Percentiles rank a stretch among this genome's conserved stretches.
Evolutionary conservation across 92 coral and sea anemone genomes (phyloP).

Genomic region (Muricea muricata): DNA sequence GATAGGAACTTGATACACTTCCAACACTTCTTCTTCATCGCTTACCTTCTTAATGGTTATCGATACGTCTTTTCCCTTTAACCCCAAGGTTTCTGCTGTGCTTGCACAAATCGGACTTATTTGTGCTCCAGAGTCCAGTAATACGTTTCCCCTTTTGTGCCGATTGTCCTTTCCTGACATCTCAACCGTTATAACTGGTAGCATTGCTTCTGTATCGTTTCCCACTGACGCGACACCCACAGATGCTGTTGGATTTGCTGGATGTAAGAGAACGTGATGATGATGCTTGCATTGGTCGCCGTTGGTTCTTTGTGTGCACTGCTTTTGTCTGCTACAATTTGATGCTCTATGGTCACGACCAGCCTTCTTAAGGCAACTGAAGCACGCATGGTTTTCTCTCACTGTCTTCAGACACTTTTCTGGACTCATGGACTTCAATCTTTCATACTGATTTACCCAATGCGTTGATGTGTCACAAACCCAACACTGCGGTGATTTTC

Average conservation of each 20-base stretch:
- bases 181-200: conserved; percentile 62
- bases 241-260: not conserved
- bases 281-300: conserved; percentile 42
- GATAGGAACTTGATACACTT: conserved; percentile 51
- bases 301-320: conserved; percentile 53
- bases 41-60: conserved; percentile 60
- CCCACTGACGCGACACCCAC: conserved; percentile 24
- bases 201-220: conserved; percentile 27
- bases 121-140: conserved; percentile 73
- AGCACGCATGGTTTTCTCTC: too few relatives aligned
- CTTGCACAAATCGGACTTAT: conserved; percentile 51
- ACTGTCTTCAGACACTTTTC: too few relatives aligned
- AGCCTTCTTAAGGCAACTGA: too few relatives aligned
- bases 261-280: too few relatives aligned
- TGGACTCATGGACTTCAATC: conserved; percentile 11
- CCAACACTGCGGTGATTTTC: not conserved
- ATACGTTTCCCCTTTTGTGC: conserved; percentile 51
- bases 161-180: conserved; percentile 32
- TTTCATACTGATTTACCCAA: conserved; percentile 10
- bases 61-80: conserved; percentile 50
- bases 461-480: too few relatives aligned
- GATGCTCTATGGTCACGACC: conserved; percentile 51
- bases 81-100: conserved; percentile 45
- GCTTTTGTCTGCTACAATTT: conserved; percentile 55
- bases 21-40: conserved; percentile 66